These are phyloP conservation scores for Subacronicta megacephala DNA, from an alignment of 2,888 invertebrate genomes.

Conservation along the genomic window DNA sequence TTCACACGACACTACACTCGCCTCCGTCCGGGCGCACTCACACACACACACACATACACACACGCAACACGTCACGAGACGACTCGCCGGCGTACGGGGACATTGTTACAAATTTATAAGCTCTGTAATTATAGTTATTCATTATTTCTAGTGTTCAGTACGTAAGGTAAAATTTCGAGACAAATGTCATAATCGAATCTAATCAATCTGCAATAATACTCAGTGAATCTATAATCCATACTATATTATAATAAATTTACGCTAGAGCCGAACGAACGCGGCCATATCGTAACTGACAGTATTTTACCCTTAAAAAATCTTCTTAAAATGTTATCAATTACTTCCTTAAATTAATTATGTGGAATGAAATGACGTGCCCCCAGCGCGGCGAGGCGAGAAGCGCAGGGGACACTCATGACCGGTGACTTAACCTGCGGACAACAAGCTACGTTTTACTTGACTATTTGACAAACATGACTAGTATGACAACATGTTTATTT, in stretches of 20 bases:
- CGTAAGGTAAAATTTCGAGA: conserved; percentile 76
- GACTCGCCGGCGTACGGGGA: conserved; percentile 63
- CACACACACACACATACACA: conserved; percentile 42
- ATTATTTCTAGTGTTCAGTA: conserved; percentile 78
- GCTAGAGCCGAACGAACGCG: conserved; percentile 73
- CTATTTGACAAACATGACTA: conserved; percentile 4
- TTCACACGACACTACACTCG: conserved; percentile 52
- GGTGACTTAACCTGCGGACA: conserved; percentile 88
- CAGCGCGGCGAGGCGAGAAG: conserved; percentile 77
- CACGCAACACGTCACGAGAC: conserved; percentile 49
- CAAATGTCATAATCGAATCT: conserved; percentile 79
- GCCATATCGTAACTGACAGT: conserved; percentile 77
- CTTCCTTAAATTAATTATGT: conserved; percentile 87
- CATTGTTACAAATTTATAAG: conserved; percentile 71
- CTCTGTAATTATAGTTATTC: conserved; percentile 75
- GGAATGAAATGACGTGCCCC: conserved; percentile 89
- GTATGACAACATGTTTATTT: conserved; percentile 1
- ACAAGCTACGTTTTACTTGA: conserved; percentile 30
- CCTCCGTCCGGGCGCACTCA: conserved; percentile 51
- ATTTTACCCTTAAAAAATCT: conserved; percentile 83
- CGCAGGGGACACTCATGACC: conserved; percentile 83
- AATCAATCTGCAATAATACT: conserved; percentile 88
- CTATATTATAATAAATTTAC: conserved; percentile 87
- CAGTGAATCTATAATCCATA: conserved; percentile 88
- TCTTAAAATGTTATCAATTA: conserved; percentile 83